A percentile compares a stretch with the other conserved stretches of the same genome.
phyloP scores from a whole-genome alignment of 2,888 invertebrate species.

The Lycocerus yunnanus region DNA sequence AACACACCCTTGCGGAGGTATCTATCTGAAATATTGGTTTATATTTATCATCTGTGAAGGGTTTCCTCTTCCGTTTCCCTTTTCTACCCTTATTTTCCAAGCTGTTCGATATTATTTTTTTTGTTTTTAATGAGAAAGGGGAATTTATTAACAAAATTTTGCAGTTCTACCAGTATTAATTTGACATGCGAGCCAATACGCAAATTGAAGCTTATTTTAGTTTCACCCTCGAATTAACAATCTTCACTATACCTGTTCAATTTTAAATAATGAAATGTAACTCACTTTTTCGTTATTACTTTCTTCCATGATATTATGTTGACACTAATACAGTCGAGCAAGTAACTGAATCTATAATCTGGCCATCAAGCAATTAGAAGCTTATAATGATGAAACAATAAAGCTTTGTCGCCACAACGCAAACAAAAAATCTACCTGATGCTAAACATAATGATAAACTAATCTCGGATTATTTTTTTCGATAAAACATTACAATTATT shows the following conservation, averaged over 20 bases:
- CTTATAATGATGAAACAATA: constrained; percentile 29
- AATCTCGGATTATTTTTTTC: constrained; percentile 3
- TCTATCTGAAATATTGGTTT: constrained; percentile 44
- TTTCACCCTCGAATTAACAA: constrained; percentile 27
- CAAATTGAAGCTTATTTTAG: constrained; percentile 27
- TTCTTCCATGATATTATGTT: constrained; percentile 15
- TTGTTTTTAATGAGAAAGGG: constrained; percentile 32
- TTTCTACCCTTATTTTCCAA: constrained; percentile 40
- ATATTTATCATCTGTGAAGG: constrained; percentile 43
- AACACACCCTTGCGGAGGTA: constrained; percentile 38
- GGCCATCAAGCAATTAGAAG: constrained; percentile 30
- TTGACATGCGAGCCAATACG: constrained; percentile 32
- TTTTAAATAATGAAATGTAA: constrained; percentile 21
- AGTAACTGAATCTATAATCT: constrained; percentile 31
- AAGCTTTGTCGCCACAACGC: constrained; percentile 30
- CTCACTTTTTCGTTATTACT: constrained; percentile 22
- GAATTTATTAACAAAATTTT: constrained; percentile 33
- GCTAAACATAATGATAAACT: constrained; percentile 9
- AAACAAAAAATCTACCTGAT: constrained; percentile 26
- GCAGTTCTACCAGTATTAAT: constrained; percentile 27
- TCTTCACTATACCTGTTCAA: constrained; percentile 27
- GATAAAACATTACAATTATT: background rate
- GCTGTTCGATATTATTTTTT: constrained; percentile 40
- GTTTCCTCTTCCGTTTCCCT: constrained; percentile 42
- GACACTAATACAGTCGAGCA: constrained; percentile 19